Evolutionary conservation across 2,113 vertebrate species (phyloP).

Genomic region (Forbesichthys agassizii): DNA sequence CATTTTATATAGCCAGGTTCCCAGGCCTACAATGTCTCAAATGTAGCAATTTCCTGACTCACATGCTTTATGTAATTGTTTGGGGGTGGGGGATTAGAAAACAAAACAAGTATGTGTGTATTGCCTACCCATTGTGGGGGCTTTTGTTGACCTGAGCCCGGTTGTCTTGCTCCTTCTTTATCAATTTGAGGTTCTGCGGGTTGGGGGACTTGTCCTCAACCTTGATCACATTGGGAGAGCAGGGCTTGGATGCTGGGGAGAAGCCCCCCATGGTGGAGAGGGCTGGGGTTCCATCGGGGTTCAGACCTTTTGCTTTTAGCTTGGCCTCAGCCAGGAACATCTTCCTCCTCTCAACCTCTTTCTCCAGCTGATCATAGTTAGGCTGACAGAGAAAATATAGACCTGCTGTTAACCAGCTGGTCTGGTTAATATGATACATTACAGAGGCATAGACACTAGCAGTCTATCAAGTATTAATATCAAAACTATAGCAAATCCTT

Average conservation of each 20-base stretch:
- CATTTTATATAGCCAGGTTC: too few species aligned
- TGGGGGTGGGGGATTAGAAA: not conserved
- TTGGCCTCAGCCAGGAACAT: constrained; percentile 93
- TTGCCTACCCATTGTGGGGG: constrained; percentile 91
- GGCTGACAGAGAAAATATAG: constrained; percentile 74
- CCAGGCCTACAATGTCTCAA: too few species aligned
- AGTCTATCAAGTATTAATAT: not conserved
- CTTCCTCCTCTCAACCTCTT: constrained; percentile 96
- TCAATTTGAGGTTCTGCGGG: constrained; percentile 78
- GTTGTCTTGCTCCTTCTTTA: constrained; percentile 91
- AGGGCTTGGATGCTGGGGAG: constrained; percentile 95
- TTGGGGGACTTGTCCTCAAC: constrained; percentile 89
- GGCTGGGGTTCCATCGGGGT: constrained; percentile 95
- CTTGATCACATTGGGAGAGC: constrained; percentile 89
- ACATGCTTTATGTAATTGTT: too few species aligned
- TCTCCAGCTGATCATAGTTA: constrained; percentile 94
- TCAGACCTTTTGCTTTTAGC: constrained; percentile 95
- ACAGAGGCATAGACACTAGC: not conserved
- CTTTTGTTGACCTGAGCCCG: constrained; percentile 89
- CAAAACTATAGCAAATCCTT: too few species aligned
- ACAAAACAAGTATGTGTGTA: not conserved
- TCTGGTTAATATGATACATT: too few species aligned
- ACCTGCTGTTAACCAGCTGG: not conserved
- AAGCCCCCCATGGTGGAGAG: constrained; percentile 91
- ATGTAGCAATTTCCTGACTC: too few species aligned